A percentile compares a stretch with the other conserved stretches of the same genome.
Conservation (phyloP, 2,113 vertebrate species). For the Morone chrysops region DNA sequence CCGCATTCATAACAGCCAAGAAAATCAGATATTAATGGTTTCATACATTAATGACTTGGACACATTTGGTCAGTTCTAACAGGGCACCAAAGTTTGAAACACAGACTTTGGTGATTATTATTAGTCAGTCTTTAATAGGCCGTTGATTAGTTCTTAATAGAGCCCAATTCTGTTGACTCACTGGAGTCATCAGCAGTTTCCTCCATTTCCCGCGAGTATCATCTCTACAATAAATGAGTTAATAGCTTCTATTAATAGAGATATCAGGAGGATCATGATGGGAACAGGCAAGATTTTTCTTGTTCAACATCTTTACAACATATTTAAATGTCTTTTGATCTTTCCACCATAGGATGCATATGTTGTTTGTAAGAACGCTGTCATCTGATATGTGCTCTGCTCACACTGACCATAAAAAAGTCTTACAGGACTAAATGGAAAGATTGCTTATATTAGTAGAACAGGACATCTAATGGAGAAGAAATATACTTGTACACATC, state of each 20-base stretch:
- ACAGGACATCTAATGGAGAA: conserved; percentile 34
- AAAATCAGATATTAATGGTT: neutral
- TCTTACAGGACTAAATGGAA: conserved; percentile 25
- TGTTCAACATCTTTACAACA: neutral
- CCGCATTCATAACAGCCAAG: neutral
- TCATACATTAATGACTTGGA: neutral
- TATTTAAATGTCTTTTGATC: neutral
- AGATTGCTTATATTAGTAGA: conserved; percentile 17
- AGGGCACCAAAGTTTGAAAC: neutral
- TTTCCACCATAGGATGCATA: neutral
- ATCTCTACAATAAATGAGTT: neutral
- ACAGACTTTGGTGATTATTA: neutral
- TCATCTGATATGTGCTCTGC: conserved; percentile 7
- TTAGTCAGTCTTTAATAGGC: neutral
- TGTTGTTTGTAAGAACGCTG: neutral
- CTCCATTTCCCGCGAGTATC: neutral
- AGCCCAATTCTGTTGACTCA: neutral
- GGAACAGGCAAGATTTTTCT: neutral
- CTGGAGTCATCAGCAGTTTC: neutral
- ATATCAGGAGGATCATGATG: neutral
- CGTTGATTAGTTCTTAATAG: neutral
- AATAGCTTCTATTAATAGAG: neutral
- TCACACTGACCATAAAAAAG: conserved; percentile 18
- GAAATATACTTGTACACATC: conserved; percentile 13
- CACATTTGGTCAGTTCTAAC: neutral